Evolutionary conservation across 2,113 vertebrate species (phyloP), one percentile per base, ranked within the genome.

Genomic region (Sciurus niger): DNA sequence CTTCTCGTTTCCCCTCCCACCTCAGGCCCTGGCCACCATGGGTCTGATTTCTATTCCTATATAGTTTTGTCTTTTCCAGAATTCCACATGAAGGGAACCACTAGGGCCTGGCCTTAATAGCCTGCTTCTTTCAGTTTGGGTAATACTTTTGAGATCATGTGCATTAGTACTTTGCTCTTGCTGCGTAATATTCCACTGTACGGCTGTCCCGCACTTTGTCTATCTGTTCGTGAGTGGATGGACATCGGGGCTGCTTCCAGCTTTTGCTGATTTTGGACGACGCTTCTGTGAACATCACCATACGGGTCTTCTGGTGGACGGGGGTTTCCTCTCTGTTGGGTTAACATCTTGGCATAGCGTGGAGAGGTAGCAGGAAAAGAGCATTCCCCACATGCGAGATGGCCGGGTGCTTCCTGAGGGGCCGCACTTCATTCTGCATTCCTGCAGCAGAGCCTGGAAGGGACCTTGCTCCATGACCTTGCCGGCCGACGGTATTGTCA

Each of bases 191-290:
- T 48, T 76, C n/a, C 58, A 43, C 0, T 2, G 12, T 2, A 4
- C 8, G 30, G 32, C 0, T 0, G 13, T 34, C 72, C 25, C 46
- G 9, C 7, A 4, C 4, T 89, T 30, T 0, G 28, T 28, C 10
- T 4, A 30, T 32, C 22, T 34, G 0, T 55, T 30, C 40, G 55
- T 17, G 20, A 6, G 4, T 14, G 32, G 37, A 53, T 34, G 28
- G 70, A 51, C 51, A 9, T n/a, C 9, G 58, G 70, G 11, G 34
- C 46, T 14, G 20, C 24, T 82, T 87, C 48, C 58, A 48, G 68
- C 34, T 32, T 78, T 16, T 30, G 24, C 18, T 4, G 14, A 55
- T 67, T 84, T 17, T 24, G 37, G 70, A 43, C 1, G 40, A 10
- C 22, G 22, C 51, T 1, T 12, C n/a, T 32, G 24, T 82, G 82